Conservation (phyloP, 2,797 vertebrate species). For the Microhierax caerulescens region DNA sequence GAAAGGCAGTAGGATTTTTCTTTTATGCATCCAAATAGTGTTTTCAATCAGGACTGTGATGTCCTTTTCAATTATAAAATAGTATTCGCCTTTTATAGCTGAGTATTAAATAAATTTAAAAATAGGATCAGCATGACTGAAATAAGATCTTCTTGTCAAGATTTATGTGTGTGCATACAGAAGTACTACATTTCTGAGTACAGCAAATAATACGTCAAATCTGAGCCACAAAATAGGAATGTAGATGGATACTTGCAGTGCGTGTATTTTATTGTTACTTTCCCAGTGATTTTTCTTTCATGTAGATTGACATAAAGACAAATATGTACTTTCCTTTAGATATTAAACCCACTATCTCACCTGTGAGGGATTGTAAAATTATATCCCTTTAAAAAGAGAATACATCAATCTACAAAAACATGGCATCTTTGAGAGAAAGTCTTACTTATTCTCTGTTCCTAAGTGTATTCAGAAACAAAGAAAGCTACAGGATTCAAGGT, state of each 20-base stretch:
- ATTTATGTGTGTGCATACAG: constrained; percentile 30
- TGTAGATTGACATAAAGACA: constrained; percentile 63
- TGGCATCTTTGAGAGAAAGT: background rate
- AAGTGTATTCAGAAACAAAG: background rate
- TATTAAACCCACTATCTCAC: constrained; percentile 59
- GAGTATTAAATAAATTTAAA: constrained; percentile 53
- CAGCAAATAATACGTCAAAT: constrained; percentile 35
- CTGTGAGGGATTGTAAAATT: constrained; percentile 52
- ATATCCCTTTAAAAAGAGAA: constrained; percentile 55
- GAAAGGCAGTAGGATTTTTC: background rate
- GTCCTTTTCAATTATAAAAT: constrained; percentile 55
- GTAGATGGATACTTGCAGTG: constrained; percentile 35
- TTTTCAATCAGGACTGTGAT: constrained; percentile 19
- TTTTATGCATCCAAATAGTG: background rate
- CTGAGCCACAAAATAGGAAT: constrained; percentile 28
- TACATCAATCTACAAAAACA: constrained; percentile 51
- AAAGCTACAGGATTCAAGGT: background rate
- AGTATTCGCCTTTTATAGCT: constrained; percentile 26
- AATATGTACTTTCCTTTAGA: constrained; percentile 59
- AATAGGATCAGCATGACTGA: constrained; percentile 42
- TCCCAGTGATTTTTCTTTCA: constrained; percentile 62
- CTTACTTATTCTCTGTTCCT: background rate
- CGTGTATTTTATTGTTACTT: constrained; percentile 46
- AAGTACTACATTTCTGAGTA: constrained; percentile 40
- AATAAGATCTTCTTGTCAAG: constrained; percentile 45